Percentiles rank a stretch among this genome's conserved stretches.
Evolutionary conservation across 1,140 invertebrate species (phyloP).

Genomic region (Propsilocerus akamusi): DNA sequence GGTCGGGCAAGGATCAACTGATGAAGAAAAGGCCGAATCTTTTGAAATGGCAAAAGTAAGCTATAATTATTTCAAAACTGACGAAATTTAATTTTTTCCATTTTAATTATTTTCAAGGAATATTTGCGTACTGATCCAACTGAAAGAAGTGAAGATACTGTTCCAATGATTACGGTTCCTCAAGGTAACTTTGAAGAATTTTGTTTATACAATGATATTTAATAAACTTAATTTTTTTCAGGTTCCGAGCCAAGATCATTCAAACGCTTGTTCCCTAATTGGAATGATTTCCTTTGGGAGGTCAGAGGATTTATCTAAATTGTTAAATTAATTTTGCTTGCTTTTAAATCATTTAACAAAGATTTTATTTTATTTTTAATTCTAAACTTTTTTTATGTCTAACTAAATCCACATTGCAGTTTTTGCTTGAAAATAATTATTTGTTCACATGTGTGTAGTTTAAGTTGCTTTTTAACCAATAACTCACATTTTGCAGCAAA

Average conservation of each 20-base stretch:
- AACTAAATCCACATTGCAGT: too few species aligned
- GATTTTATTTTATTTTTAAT: too few species aligned
- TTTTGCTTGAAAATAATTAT: too few species aligned
- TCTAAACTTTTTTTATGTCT: too few species aligned
- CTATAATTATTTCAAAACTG: neutral
- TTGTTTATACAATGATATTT: neutral
- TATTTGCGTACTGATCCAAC: conserved; percentile 37
- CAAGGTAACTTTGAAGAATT: conserved; percentile 29
- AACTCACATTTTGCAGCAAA: too few species aligned
- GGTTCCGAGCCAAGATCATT: conserved; percentile 39
- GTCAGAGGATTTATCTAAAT: conserved; percentile 17
- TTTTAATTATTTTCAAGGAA: conserved; percentile 25
- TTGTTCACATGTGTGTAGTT: too few species aligned
- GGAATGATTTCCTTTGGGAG: conserved; percentile 43
- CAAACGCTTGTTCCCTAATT: conserved; percentile 44
- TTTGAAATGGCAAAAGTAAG: conserved; percentile 18
- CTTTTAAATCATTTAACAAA: too few species aligned
- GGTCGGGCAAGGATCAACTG: conserved; percentile 50
- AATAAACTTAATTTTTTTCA: neutral
- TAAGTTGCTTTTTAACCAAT: too few species aligned
- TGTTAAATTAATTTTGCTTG: too few species aligned
- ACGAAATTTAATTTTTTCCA: neutral
- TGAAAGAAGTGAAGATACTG: conserved; percentile 31
- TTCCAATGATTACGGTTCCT: conserved; percentile 38
- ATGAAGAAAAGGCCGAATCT: conserved; percentile 36